These are phyloP conservation scores for Micromussa lordhowensis DNA, from an alignment of 92 coral and sea anemone genomes.

Conservation along the genomic window DNA sequence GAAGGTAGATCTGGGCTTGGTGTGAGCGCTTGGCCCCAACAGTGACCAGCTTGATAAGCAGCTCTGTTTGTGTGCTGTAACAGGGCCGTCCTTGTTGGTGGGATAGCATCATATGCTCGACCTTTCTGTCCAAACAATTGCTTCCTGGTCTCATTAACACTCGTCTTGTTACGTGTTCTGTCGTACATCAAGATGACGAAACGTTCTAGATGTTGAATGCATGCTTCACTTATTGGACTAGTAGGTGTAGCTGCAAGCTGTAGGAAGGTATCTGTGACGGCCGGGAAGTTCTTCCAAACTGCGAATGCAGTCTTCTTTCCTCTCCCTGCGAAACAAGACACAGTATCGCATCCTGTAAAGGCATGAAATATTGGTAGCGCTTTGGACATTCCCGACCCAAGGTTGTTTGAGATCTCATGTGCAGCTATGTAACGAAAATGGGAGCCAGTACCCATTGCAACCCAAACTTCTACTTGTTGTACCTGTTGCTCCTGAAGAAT, in stretches of 20 bases:
- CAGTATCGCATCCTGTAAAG: conserved; percentile 76
- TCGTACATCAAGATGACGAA: conserved; percentile 33
- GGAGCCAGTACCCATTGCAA: neutral
- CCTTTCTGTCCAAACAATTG: conserved; percentile 23
- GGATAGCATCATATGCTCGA: conserved; percentile 13
- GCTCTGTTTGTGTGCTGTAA: conserved; percentile 38
- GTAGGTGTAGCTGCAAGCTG: conserved; percentile 30
- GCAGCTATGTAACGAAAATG: too few relatives aligned
- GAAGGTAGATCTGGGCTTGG: conserved; percentile 22
- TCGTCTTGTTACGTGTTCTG: conserved; percentile 28
- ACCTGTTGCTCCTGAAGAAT: too few relatives aligned
- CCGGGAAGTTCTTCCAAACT: conserved; percentile 70
- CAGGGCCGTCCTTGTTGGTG: conserved; percentile 46
- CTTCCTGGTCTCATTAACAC: conserved; percentile 29
- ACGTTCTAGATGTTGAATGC: conserved; percentile 57
- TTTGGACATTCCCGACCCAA: conserved; percentile 47
- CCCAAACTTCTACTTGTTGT: neutral
- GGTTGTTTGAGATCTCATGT: conserved; percentile 34
- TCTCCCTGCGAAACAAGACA: conserved; percentile 73
- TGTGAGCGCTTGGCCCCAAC: conserved; percentile 40
- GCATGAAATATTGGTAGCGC: conserved; percentile 67
- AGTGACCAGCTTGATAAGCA: conserved; percentile 51
- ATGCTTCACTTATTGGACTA: conserved; percentile 50
- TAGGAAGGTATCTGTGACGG: conserved; percentile 67
- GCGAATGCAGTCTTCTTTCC: conserved; percentile 77